phyloP scores from a whole-genome alignment of 1,140 invertebrate genomes.

The Megalopta genalis region DNA sequence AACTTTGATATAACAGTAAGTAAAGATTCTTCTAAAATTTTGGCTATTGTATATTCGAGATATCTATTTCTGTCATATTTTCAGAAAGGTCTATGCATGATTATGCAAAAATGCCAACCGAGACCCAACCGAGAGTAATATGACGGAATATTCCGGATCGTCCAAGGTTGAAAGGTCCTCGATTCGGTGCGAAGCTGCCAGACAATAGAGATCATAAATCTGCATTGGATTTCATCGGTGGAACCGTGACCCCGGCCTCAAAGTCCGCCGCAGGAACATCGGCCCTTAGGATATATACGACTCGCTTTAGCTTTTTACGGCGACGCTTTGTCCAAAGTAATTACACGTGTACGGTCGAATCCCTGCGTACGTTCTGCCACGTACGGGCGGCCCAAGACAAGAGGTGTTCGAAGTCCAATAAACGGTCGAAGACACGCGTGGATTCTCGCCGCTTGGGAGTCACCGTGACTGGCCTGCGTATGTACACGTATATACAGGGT shows the following conservation, averaged over 20 bases:
- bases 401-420: constrained; percentile 59
- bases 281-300: not conserved
- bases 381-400: constrained; percentile 42
- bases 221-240: constrained; percentile 9
- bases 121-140: too few species aligned
- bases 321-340: constrained; percentile 54
- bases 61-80: too few species aligned
- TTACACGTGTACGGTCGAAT: constrained; percentile 51
- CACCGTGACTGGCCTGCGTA: constrained; percentile 42
- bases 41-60: too few species aligned
- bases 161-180: not conserved
- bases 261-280: not conserved
- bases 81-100: too few species aligned
- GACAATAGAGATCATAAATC: constrained; percentile 4
- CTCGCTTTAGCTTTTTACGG: constrained; percentile 41
- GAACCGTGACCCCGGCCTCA: not conserved
- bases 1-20: too few species aligned
- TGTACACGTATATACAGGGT: constrained; percentile 29
- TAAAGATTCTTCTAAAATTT: too few species aligned
- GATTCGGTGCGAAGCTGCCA: not conserved
- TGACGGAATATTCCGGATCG: too few species aligned
- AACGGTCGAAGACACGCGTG: constrained; percentile 57
- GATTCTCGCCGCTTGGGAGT: constrained; percentile 53
- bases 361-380: constrained; percentile 33
- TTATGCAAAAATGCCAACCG: too few species aligned